Evolutionary conservation across 2,113 vertebrate species (phyloP).

Genomic region (Laterallus jamaicensis): DNA sequence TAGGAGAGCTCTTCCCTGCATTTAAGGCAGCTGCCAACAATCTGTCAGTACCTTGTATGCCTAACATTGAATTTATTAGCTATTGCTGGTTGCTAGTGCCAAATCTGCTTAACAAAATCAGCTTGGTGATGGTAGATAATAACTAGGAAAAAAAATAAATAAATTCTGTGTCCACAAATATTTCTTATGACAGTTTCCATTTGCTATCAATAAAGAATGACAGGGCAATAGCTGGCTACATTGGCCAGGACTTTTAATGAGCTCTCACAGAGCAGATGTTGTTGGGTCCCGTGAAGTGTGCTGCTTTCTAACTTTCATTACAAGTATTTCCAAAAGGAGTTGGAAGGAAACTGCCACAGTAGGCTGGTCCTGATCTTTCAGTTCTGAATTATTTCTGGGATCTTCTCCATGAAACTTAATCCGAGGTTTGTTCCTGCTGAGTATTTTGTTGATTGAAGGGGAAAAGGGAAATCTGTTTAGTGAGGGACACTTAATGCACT

Average conservation of each 20-base stretch:
- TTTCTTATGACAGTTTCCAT: constrained; percentile 1
- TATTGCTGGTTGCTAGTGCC: constrained; percentile 49
- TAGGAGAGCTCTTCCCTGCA: constrained; percentile 53
- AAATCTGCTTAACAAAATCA: constrained; percentile 64
- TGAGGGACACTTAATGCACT: not conserved
- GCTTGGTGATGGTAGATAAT: constrained; percentile 47
- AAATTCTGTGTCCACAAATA: not conserved
- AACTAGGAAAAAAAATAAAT: not conserved
- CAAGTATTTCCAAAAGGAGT: not conserved
- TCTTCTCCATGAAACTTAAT: not conserved
- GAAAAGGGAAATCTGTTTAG: not conserved
- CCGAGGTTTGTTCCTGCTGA: not conserved
- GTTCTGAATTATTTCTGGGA: not conserved
- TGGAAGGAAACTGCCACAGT: not conserved
- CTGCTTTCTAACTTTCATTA: not conserved
- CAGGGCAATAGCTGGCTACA: not conserved
- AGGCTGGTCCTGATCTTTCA: not conserved
- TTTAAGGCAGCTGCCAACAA: constrained; percentile 64
- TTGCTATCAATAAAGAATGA: not conserved
- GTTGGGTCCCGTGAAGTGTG: not conserved
- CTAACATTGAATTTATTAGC: constrained; percentile 67
- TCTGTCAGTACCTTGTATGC: constrained; percentile 60
- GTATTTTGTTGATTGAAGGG: not conserved
- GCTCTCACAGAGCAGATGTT: not conserved
- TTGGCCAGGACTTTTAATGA: not conserved